These are phyloP conservation scores for Amia ocellicauda DNA, from an alignment of 2,113 vertebrate genomes.

Conservation along the genomic window DNA sequence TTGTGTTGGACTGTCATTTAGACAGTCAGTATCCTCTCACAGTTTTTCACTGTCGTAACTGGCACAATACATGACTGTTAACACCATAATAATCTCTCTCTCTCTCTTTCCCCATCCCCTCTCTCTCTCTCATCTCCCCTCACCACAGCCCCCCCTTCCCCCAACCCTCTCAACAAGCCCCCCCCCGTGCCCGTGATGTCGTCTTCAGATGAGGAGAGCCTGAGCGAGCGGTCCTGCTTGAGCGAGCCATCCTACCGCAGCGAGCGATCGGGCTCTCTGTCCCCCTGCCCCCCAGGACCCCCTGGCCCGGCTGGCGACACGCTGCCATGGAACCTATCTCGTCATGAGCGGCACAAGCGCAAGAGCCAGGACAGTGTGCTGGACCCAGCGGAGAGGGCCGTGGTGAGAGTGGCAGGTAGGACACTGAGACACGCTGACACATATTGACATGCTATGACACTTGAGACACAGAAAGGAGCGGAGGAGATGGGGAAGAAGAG, in stretches of 20 bases:
- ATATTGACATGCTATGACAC: background rate
- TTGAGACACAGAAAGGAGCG: too few species aligned
- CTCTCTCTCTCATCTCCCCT: slow-evolving; percentile 4
- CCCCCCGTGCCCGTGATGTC: slow-evolving; percentile 68
- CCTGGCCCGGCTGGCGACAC: slow-evolving; percentile 87
- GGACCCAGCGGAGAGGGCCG: slow-evolving; percentile 94
- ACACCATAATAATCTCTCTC: too few species aligned
- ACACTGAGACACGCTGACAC: background rate
- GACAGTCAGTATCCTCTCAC: background rate
- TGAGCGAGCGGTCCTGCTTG: slow-evolving; percentile 87
- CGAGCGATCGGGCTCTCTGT: slow-evolving; percentile 89
- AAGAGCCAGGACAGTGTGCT: slow-evolving; percentile 94
- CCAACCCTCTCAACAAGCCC: slow-evolving; percentile 4
- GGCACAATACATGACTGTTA: too few species aligned
- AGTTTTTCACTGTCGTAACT: background rate
- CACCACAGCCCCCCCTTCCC: slow-evolving; percentile 19
- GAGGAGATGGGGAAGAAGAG: slow-evolving; percentile 68
- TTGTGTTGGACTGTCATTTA: background rate
- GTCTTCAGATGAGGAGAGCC: slow-evolving; percentile 94
- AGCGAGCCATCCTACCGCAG: slow-evolving; percentile 88
- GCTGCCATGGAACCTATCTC: slow-evolving; percentile 93
- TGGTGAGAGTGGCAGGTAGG: slow-evolving; percentile 95
- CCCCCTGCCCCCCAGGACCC: slow-evolving; percentile 77
- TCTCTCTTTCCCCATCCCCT: background rate
- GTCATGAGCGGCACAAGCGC: slow-evolving; percentile 91